Conservation (phyloP, 2,888 invertebrate genomes). For the Protophormia terraenovae region DNA sequence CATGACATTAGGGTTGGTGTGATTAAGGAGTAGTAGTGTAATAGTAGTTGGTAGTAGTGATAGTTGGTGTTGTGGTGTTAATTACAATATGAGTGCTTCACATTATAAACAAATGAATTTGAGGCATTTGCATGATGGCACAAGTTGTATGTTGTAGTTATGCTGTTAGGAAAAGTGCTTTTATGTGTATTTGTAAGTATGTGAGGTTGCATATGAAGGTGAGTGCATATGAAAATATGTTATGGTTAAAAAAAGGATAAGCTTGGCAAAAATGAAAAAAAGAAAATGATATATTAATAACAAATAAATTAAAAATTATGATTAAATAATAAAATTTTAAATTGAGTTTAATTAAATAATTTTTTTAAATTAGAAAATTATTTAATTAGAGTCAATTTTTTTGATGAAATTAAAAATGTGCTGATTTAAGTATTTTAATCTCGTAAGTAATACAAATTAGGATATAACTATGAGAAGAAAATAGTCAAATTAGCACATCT, state of each 20-base stretch:
- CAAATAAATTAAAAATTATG: not conserved
- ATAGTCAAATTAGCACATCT: constrained; percentile 47
- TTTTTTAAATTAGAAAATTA: not conserved
- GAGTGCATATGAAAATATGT: constrained; percentile 23
- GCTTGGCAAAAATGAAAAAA: constrained; percentile 58
- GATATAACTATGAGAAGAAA: not conserved
- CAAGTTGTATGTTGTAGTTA: constrained; percentile 18
- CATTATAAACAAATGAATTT: constrained; percentile 25
- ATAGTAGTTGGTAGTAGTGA: not conserved
- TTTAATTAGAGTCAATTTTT: constrained; percentile 42
- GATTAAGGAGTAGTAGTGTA: not conserved
- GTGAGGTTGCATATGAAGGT: not conserved
- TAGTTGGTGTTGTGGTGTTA: constrained; percentile 16
- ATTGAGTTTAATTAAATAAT: constrained; percentile 47
- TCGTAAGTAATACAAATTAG: not conserved
- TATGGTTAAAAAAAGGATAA: constrained; percentile 33
- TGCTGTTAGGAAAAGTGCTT: constrained; percentile 58
- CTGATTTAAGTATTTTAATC: constrained; percentile 39
- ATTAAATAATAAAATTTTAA: not conserved
- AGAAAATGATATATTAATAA: constrained; percentile 47
- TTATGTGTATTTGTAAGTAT: constrained; percentile 1
- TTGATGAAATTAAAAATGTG: not conserved
- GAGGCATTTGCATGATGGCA: not conserved
- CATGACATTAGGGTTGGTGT: constrained; percentile 7
- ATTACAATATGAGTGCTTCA: constrained; percentile 28